These are phyloP conservation scores for Eutrigla gurnardus DNA, from an alignment of 2,797 vertebrate genomes.

Conservation along the genomic window DNA sequence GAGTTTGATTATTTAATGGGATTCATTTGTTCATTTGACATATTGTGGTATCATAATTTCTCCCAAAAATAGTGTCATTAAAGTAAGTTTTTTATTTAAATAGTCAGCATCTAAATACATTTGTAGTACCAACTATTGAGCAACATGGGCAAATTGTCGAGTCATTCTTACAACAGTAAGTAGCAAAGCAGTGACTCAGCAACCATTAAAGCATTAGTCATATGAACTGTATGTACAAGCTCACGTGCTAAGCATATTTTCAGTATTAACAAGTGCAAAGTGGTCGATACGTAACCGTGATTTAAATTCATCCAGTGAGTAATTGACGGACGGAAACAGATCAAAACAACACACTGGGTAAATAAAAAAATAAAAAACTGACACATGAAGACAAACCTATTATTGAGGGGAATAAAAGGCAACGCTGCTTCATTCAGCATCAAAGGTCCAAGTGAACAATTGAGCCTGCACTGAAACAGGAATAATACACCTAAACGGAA, in stretches of 20 bases:
- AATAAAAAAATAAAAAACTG: neutral
- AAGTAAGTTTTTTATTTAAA: neutral
- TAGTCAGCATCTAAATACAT: neutral
- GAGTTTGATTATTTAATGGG: neutral
- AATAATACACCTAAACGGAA: neutral
- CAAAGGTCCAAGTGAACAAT: slow-evolving; percentile 58
- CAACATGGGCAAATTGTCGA: neutral
- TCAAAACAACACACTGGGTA: slow-evolving; percentile 43
- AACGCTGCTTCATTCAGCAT: slow-evolving; percentile 52
- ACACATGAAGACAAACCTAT: slow-evolving; percentile 29
- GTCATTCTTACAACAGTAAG: slow-evolving; percentile 3
- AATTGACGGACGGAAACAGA: slow-evolving; percentile 42
- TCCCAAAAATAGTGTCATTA: neutral
- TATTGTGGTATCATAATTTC: neutral
- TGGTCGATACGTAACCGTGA: neutral
- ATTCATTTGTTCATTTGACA: neutral
- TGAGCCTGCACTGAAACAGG: slow-evolving; percentile 15
- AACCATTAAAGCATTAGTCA: slow-evolving; percentile 9
- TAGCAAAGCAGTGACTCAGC: slow-evolving; percentile 4
- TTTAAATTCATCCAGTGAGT: slow-evolving; percentile 27
- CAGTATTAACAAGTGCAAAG: neutral
- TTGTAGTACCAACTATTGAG: neutral
- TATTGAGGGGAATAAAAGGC: slow-evolving; percentile 53
- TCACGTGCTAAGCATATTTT: neutral
- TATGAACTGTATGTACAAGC: neutral